A percentile compares a stretch with the other conserved stretches of the same genome.
These are phyloP conservation scores for Micrasema minimum DNA, from an alignment of 1,140 invertebrate genomes.

Conservation along the genomic window DNA sequence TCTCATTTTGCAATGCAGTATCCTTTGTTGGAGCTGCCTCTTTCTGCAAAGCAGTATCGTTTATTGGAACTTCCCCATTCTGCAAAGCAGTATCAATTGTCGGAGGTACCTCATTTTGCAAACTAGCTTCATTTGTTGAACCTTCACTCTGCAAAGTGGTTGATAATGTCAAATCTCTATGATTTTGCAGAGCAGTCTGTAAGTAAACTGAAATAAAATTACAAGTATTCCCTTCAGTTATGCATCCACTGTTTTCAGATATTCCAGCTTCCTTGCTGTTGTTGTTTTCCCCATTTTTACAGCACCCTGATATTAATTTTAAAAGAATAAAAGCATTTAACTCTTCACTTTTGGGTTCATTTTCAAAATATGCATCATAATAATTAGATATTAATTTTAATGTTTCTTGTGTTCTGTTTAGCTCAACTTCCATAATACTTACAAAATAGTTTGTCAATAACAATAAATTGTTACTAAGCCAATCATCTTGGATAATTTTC, in stretches of 20 bases:
- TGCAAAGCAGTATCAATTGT: too few species aligned
- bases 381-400: conserved; percentile 21
- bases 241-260: too few species aligned
- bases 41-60: conserved; percentile 17
- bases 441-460: conserved; percentile 14
- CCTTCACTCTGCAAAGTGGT: too few species aligned
- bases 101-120: too few species aligned
- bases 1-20: too few species aligned
- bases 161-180: too few species aligned
- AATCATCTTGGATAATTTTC: conserved; percentile 19
- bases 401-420: conserved; percentile 34
- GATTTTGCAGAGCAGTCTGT: conserved; percentile 6
- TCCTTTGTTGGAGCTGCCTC: too few species aligned
- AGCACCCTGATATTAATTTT: not conserved
- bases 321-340: conserved; percentile 15
- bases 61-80: too few species aligned
- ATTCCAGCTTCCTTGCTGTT: not conserved
- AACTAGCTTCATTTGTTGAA: too few species aligned
- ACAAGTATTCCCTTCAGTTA: not conserved
- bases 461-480: conserved; percentile 13
- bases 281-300: not conserved
- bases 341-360: conserved; percentile 1
- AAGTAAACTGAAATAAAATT: not conserved
- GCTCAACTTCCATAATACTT: conserved; percentile 25
- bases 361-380: conserved; percentile 29